Conservation (phyloP, 1,140 invertebrate species). For the Sitobion miscanthi region DNA sequence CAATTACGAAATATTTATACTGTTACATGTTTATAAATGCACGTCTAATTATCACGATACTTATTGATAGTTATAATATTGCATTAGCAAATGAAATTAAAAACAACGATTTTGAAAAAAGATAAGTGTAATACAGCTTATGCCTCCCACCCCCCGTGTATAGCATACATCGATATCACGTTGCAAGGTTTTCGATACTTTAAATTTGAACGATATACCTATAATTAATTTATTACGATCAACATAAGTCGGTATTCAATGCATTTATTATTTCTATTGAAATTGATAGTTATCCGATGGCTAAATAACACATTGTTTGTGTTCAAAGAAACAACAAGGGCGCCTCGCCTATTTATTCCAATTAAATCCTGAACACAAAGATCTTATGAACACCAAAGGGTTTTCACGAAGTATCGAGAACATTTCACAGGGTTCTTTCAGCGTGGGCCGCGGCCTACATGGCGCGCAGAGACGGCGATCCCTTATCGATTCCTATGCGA, state of each 20-base stretch:
- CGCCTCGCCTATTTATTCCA: not conserved
- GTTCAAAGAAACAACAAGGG: not conserved
- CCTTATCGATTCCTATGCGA: conserved; percentile 41
- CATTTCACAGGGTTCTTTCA: not conserved
- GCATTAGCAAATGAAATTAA: not conserved
- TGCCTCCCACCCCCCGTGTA: not conserved
- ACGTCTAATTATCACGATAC: not conserved
- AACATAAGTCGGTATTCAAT: not conserved
- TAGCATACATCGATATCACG: not conserved
- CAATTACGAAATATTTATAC: not conserved
- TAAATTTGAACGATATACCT: not conserved
- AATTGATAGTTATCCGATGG: not conserved
- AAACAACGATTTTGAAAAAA: not conserved
- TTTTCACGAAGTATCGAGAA: not conserved
- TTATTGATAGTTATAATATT: not conserved
- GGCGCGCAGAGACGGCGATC: conserved; percentile 19
- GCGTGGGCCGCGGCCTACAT: conserved; percentile 49
- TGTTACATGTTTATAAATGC: not conserved
- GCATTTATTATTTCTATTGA: not conserved
- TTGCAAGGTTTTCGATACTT: not conserved
- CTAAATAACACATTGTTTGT: not conserved
- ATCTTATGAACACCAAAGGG: not conserved
- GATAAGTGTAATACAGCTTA: not conserved
- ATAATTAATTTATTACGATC: not conserved
- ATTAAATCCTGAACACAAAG: not conserved